Percentiles rank a stretch among this genome's conserved stretches.
Conservation (phyloP, 2,888 invertebrate species). For the Tetragonula carbonaria region DNA sequence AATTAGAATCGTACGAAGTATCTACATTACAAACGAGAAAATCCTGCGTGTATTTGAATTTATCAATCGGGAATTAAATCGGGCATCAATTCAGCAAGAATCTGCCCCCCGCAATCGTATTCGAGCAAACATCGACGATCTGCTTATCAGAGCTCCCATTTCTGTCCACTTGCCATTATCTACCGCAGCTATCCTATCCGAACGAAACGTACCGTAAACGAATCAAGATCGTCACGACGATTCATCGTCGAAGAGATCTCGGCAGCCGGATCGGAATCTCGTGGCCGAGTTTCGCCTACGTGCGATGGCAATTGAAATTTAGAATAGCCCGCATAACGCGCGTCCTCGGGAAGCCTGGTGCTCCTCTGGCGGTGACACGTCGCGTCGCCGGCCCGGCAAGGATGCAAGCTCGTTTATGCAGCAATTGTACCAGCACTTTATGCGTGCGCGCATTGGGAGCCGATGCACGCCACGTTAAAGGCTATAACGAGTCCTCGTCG, state of each 20-base stretch:
- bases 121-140: no score
- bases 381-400: slow-evolving; percentile 36
- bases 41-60: no score
- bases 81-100: no score
- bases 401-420: slow-evolving; percentile 62
- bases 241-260: not conserved
- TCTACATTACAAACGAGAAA: no score
- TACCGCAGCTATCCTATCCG: not conserved
- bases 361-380: slow-evolving; percentile 58
- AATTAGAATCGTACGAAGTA: no score
- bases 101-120: no score
- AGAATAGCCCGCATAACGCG: slow-evolving; percentile 32
- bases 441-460: slow-evolving; percentile 61
- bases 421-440: slow-evolving; percentile 65
- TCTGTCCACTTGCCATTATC: not conserved
- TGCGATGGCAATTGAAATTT: slow-evolving; percentile 17
- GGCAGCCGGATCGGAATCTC: not conserved
- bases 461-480: slow-evolving; percentile 68
- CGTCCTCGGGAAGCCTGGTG: slow-evolving; percentile 28
- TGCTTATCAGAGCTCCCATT: not conserved
- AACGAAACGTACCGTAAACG: not conserved
- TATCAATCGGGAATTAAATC: no score
- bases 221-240: not conserved
- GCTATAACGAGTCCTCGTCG: slow-evolving; percentile 70
- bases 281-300: not conserved